A percentile compares a stretch with the other conserved stretches of the same genome.
These are phyloP conservation scores for Cyrtodaria siliqua DNA, from an alignment of 2,888 invertebrate species.

Conservation along the genomic window DNA sequence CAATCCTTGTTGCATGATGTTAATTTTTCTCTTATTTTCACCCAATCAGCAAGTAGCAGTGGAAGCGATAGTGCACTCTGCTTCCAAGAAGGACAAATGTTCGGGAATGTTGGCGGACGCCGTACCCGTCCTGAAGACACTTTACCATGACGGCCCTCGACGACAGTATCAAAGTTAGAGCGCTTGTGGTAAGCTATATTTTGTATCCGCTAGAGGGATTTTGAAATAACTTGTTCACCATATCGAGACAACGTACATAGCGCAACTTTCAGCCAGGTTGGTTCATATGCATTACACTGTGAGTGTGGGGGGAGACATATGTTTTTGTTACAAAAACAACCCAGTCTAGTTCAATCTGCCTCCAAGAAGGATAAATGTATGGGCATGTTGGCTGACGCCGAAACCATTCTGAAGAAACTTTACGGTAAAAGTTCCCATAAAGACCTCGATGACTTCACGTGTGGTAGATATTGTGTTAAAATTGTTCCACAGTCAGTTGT, in stretches of 20 bases:
- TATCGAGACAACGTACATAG: too few species aligned
- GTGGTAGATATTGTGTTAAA: too few species aligned
- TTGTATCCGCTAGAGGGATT: too few species aligned
- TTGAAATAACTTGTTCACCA: too few species aligned
- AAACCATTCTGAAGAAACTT: conserved; percentile 96
- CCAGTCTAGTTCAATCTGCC: conserved; percentile 98
- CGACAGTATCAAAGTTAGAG: conserved; percentile 92
- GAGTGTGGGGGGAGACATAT: too few species aligned
- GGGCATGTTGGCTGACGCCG: conserved; percentile 94
- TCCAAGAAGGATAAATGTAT: conserved; percentile 99
- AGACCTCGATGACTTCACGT: conserved; percentile 92
- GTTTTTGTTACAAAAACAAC: too few species aligned
- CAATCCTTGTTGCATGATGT: too few species aligned
- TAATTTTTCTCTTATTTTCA: conserved; percentile 17
- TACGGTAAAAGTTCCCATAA: conserved; percentile 95
- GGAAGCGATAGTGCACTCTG: conserved; percentile 98
- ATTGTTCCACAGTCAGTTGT: too few species aligned
- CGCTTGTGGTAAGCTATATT: conserved; percentile 88
- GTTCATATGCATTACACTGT: too few species aligned
- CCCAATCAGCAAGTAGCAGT: conserved; percentile 94
- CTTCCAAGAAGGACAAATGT: conserved; percentile 98
- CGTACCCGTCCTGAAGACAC: conserved; percentile 95
- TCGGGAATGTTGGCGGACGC: conserved; percentile 95
- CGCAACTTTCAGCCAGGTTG: too few species aligned
- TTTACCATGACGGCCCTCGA: conserved; percentile 94